Evolutionary conservation across 2,888 invertebrate genomes (phyloP).

Genomic region (Atethmia centrago): DNA sequence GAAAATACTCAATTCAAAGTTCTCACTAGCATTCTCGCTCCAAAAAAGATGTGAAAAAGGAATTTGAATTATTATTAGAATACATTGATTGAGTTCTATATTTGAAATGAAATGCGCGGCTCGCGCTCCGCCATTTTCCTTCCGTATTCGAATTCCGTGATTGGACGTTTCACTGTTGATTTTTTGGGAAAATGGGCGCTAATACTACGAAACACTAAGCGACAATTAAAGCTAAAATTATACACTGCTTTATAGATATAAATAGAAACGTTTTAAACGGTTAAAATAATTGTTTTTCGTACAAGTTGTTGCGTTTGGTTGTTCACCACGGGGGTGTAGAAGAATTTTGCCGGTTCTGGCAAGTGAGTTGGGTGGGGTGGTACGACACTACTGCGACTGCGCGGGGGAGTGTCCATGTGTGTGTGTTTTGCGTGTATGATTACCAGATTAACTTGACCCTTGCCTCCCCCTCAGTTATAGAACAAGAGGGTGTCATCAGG

Average conservation of each 20-base stretch:
- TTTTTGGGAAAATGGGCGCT: constrained; percentile 58
- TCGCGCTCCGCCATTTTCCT: constrained; percentile 84
- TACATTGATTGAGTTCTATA: constrained; percentile 69
- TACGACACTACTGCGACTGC: constrained; percentile 79
- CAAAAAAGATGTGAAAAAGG: constrained; percentile 57
- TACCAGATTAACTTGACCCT: constrained; percentile 73
- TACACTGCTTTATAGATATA: constrained; percentile 58
- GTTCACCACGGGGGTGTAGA: constrained; percentile 85
- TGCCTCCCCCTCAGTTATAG: constrained; percentile 69
- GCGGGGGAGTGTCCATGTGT: constrained; percentile 81
- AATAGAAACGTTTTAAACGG: constrained; percentile 70
- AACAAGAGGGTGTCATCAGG: constrained; percentile 54
- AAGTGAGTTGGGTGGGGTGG: constrained; percentile 87
- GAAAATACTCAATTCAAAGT: constrained; percentile 69
- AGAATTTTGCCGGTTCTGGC: constrained; percentile 88
- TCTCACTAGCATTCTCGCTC: constrained; percentile 76
- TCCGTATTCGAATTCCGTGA: constrained; percentile 72
- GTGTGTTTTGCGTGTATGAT: constrained; percentile 83
- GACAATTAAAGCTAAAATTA: constrained; percentile 69
- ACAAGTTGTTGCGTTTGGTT: constrained; percentile 86
- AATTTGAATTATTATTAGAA: constrained; percentile 46
- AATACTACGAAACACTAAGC: constrained; percentile 78
- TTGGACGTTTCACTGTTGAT: constrained; percentile 68
- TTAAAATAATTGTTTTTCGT: constrained; percentile 72
- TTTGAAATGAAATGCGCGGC: constrained; percentile 74